These are phyloP conservation scores for Turnix velox DNA, from an alignment of 2,113 vertebrate genomes.

Conservation along the genomic window DNA sequence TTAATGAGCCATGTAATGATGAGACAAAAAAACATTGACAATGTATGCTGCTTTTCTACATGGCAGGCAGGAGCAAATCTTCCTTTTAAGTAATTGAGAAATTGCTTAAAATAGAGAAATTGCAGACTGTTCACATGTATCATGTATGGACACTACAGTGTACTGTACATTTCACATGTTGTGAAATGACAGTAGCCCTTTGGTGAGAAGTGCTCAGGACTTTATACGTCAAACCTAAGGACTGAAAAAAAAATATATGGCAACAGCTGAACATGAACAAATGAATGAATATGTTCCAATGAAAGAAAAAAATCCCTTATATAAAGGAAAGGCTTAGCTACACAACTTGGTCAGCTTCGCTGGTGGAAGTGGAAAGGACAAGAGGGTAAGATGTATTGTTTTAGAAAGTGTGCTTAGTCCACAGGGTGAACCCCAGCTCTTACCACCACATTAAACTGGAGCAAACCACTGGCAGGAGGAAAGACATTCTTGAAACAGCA, in stretches of 20 bases:
- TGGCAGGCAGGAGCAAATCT: neutral
- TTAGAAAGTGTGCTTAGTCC: neutral
- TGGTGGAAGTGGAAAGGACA: neutral
- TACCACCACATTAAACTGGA: neutral
- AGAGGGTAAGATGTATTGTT: neutral
- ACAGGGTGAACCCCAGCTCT: neutral
- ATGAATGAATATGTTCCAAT: neutral
- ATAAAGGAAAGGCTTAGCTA: neutral
- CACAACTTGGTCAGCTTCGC: neutral
- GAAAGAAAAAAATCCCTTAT: neutral
- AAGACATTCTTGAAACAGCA: neutral
- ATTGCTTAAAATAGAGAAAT: no score
- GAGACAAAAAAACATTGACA: neutral
- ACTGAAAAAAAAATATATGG: neutral
- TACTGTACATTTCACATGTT: accelerated
- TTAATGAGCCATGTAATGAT: neutral
- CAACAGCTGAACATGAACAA: neutral
- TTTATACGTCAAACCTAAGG: neutral
- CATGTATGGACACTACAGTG: neutral
- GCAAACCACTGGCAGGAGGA: neutral
- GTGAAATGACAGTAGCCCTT: neutral
- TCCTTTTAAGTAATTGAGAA: neutral
- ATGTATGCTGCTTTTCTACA: neutral
- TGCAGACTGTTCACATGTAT: accelerated
- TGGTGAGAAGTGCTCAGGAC: neutral